Evolutionary conservation across 2,797 vertebrate species (phyloP).

Genomic region (Chrosomus eos): DNA sequence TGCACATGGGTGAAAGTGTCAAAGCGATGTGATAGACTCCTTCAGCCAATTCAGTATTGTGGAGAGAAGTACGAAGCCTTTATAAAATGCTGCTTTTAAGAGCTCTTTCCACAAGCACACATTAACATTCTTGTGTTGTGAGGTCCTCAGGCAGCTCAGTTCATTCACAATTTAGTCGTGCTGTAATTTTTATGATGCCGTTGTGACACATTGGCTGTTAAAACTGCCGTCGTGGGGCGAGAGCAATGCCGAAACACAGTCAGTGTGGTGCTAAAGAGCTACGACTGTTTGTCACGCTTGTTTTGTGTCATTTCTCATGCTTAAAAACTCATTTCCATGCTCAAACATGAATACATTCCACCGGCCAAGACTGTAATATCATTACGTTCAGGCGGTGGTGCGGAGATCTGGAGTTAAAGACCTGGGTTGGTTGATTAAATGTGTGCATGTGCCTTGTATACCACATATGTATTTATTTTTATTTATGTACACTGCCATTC

Average conservation of each 20-base stretch:
- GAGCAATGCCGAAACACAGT: background rate
- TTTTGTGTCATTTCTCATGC: background rate
- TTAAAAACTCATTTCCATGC: background rate
- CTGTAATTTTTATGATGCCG: slow-evolving; percentile 25
- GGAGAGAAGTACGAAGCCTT: background rate
- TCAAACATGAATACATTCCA: background rate
- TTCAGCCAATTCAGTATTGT: background rate
- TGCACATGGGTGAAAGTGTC: slow-evolving; percentile 5
- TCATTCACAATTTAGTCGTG: slow-evolving; percentile 22
- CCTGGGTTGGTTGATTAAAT: background rate
- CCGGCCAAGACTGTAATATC: background rate
- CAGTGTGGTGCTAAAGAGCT: background rate
- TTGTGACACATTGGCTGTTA: slow-evolving; percentile 19
- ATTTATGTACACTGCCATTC: background rate
- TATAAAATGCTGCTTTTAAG: background rate
- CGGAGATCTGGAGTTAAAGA: background rate
- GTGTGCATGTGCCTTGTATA: background rate
- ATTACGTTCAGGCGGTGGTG: background rate
- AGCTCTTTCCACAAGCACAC: slow-evolving; percentile 16
- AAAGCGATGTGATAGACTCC: background rate
- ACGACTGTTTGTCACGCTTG: background rate
- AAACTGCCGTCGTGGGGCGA: background rate
- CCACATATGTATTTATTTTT: background rate
- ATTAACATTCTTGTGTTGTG: slow-evolving; percentile 31
- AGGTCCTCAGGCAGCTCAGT: slow-evolving; percentile 6